Evolutionary conservation across 2,888 invertebrate genomes (phyloP).

Genomic region (Thelaira solivaga): DNA sequence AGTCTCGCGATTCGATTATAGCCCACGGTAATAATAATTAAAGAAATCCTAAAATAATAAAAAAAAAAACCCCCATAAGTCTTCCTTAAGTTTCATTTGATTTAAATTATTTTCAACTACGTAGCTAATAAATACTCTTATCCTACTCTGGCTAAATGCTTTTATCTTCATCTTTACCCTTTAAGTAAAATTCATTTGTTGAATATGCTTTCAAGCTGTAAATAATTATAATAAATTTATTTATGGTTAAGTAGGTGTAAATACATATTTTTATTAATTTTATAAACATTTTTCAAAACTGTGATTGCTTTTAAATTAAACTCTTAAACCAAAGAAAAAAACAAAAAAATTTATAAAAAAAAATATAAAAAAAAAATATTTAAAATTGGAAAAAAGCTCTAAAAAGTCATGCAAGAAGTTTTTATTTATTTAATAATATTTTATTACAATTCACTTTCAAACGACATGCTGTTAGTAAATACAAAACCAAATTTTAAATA

Average conservation of each 20-base stretch:
- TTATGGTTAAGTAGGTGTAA: slow-evolving; percentile 1
- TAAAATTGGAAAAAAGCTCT: slow-evolving; percentile 20
- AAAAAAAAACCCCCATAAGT: too few species aligned
- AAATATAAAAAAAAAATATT: not conserved
- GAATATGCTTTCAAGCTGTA: slow-evolving; percentile 28
- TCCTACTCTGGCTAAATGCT: too few species aligned
- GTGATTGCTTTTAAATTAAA: slow-evolving; percentile 72
- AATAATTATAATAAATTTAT: slow-evolving; percentile 13
- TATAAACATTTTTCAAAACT: slow-evolving; percentile 66
- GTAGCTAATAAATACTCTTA: too few species aligned
- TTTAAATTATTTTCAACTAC: too few species aligned
- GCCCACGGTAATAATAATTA: too few species aligned
- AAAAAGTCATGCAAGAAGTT: slow-evolving; percentile 4
- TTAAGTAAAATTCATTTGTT: too few species aligned
- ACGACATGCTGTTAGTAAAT: slow-evolving; percentile 45
- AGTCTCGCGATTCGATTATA: too few species aligned
- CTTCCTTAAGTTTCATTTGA: too few species aligned
- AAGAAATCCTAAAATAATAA: too few species aligned
- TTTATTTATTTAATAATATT: not conserved
- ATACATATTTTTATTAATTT: too few species aligned
- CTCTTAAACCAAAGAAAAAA: slow-evolving; percentile 41
- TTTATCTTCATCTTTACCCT: too few species aligned
- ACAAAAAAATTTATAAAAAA: slow-evolving; percentile 25
- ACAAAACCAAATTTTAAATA: slow-evolving; percentile 7
- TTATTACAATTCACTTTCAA: not conserved